These are phyloP conservation scores for Platycheirus albimanus DNA, from an alignment of 2,888 invertebrate species.

Conservation along the genomic window DNA sequence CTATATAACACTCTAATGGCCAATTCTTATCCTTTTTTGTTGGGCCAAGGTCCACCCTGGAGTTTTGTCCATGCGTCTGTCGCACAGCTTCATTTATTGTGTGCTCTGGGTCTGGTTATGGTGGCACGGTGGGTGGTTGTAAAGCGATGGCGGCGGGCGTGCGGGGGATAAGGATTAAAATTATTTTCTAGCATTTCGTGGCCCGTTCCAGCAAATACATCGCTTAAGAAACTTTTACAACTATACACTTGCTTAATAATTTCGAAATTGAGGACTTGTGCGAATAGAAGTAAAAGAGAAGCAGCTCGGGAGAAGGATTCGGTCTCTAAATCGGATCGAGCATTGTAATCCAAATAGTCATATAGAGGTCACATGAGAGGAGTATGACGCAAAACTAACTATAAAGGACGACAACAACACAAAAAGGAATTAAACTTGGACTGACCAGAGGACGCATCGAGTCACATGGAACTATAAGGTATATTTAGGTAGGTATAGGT, in stretches of 20 bases:
- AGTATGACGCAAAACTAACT: slow-evolving; percentile 3
- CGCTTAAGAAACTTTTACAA: slow-evolving; percentile 55
- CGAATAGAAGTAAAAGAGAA: neutral
- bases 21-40: slow-evolving; percentile 34
- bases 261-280: slow-evolving; percentile 47
- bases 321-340: slow-evolving; percentile 44
- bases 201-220: slow-evolving; percentile 49
- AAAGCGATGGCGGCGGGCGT: neutral
- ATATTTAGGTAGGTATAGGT: neutral
- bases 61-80: slow-evolving; percentile 31
- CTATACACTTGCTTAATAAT: slow-evolving; percentile 62
- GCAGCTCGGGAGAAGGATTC: neutral
- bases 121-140: too few species aligned
- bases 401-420: slow-evolving; percentile 19
- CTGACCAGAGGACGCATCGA: slow-evolving; percentile 17
- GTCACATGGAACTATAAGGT: neutral
- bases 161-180: slow-evolving; percentile 31
- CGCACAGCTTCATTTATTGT: neutral
- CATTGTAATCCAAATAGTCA: slow-evolving; percentile 49
- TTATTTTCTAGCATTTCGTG: slow-evolving; percentile 18
- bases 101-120: too few species aligned
- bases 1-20: slow-evolving; percentile 17
- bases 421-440: neutral
- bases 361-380: slow-evolving; percentile 32
- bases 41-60: slow-evolving; percentile 10